Percentiles rank a stretch among this genome's conserved stretches.
Evolutionary conservation across 2,797 vertebrate species (phyloP).

Genomic region (Ptychobarbus kaznakovi): DNA sequence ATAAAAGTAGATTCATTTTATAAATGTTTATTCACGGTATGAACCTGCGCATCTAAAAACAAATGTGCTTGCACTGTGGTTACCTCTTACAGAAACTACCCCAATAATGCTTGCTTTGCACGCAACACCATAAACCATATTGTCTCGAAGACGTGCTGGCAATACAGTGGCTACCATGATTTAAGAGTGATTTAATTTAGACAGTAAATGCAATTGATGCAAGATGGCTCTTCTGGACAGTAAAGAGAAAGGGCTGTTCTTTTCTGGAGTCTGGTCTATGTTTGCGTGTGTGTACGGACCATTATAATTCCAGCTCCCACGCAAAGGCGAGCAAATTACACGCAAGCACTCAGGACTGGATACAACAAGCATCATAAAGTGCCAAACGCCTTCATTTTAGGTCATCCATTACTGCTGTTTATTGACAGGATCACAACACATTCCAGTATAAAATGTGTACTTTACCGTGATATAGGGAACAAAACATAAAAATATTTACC

Average conservation of each 20-base stretch:
- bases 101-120: constrained; percentile 59
- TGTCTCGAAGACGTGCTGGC: constrained; percentile 59
- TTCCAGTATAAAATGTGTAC: constrained; percentile 25
- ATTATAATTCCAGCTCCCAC: constrained; percentile 62
- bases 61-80: constrained; percentile 40
- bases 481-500: background rate
- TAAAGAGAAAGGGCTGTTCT: constrained; percentile 61
- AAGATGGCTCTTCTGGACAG: constrained; percentile 64
- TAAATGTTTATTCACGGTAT: background rate
- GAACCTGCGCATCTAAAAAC: background rate
- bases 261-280: constrained; percentile 63
- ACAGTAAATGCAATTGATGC: constrained; percentile 66
- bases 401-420: constrained; percentile 20
- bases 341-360: constrained; percentile 58
- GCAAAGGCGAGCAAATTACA: constrained; percentile 56
- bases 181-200: constrained; percentile 66
- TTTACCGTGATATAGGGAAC: background rate
- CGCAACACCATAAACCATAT: constrained; percentile 58
- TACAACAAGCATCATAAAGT: constrained; percentile 44
- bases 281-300: constrained; percentile 55
- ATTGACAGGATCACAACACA: constrained; percentile 27
- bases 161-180: constrained; percentile 58
- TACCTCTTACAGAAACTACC: constrained; percentile 22
- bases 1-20: background rate
- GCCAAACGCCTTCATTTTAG: constrained; percentile 27